Evolutionary conservation across 2,797 vertebrate species (phyloP).

Genomic region (Pitangus sulphuratus): DNA sequence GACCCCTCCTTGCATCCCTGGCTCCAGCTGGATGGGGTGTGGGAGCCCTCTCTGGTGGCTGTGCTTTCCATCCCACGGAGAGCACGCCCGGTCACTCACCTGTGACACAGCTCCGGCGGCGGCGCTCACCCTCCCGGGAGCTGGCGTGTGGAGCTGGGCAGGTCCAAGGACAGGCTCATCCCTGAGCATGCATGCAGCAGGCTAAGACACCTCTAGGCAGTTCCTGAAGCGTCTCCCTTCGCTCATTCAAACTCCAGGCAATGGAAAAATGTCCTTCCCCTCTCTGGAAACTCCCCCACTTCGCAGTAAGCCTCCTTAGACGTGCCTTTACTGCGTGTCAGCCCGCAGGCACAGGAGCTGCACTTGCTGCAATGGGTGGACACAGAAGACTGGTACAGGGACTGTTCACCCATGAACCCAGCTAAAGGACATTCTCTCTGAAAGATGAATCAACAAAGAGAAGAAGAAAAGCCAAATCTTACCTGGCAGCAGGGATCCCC

Average conservation of each 20-base stretch:
- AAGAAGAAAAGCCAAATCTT: slow-evolving; percentile 62
- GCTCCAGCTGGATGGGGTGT: not conserved
- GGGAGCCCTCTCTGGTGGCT: not conserved
- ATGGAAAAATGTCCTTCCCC: not conserved
- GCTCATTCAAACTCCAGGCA: not conserved
- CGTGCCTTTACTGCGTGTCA: not conserved
- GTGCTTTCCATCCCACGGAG: not conserved
- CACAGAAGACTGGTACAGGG: not conserved
- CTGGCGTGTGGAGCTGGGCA: not conserved
- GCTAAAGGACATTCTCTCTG: not conserved
- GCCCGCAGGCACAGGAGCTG: not conserved
- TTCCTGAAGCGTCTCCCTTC: not conserved
- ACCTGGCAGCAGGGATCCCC: slow-evolving; percentile 65
- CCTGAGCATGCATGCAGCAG: not conserved
- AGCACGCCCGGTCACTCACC: not conserved
- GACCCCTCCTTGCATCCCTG: rapidly evolving
- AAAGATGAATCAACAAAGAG: not conserved
- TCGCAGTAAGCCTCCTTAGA: slow-evolving; percentile 24
- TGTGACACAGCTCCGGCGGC: not conserved
- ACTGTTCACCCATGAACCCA: not conserved
- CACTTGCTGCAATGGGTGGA: not conserved
- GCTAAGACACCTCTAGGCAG: not conserved
- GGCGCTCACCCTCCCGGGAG: not conserved
- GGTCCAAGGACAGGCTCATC: not conserved
- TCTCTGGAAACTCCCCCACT: not conserved